Percentiles rank a stretch among this genome's conserved stretches.
Conservation (phyloP, 2,888 invertebrate genomes). For the Xanthorhoe designata region DNA sequence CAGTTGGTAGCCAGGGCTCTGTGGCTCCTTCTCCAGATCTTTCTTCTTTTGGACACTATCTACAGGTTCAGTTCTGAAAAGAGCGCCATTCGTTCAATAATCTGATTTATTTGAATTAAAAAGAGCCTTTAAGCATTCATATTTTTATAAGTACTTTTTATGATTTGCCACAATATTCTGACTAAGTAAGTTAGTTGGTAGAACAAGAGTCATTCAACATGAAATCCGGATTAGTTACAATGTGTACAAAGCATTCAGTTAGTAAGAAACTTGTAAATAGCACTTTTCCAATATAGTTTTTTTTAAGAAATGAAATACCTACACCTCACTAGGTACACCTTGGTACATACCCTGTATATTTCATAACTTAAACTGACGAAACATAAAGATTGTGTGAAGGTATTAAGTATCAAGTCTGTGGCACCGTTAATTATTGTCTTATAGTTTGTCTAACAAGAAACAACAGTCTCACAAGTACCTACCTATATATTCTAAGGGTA, state of each 20-base stretch:
- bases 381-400: no score
- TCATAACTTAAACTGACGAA: neutral
- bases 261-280: neutral
- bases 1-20: constrained; percentile 65
- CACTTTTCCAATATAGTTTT: neutral
- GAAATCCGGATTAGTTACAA: neutral
- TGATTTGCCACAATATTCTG: neutral
- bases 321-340: no score
- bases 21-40: constrained; percentile 74
- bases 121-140: neutral
- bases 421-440: no score
- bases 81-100: constrained; percentile 20
- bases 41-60: constrained; percentile 86
- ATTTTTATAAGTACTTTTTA: neutral
- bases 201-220: neutral
- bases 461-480: no score
- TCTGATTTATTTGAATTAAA: neutral
- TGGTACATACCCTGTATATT: neutral
- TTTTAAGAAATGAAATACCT: neutral
- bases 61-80: constrained; percentile 87
- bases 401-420: no score
- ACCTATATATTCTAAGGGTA: no score
- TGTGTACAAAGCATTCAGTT: neutral
- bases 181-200: neutral
- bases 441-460: no score